These are phyloP conservation scores for Neogale vison DNA, from an alignment of 2,113 vertebrate genomes.

Conservation along the genomic window DNA sequence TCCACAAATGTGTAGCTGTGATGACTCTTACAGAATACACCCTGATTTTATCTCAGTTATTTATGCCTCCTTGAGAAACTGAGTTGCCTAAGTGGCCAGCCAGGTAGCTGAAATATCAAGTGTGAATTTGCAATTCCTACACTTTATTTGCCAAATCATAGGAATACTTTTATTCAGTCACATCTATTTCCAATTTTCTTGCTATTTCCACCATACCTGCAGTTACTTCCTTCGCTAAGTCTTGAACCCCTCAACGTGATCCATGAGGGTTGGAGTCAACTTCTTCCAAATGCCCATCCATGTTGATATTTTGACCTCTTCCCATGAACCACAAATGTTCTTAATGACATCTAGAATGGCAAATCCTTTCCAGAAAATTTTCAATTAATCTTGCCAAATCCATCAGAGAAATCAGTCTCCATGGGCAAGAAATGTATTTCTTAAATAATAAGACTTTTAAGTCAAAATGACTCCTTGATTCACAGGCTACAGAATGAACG, in stretches of 20 bases:
- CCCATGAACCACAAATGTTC: not conserved
- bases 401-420: not conserved
- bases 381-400: not conserved
- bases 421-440: not conserved
- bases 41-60: not conserved
- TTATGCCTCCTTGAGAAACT: slow-evolving; percentile 25
- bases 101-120: not conserved
- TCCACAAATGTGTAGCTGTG: not conserved
- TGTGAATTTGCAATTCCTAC: not conserved
- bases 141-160: not conserved
- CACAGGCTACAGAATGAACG: not conserved
- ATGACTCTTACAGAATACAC: not conserved
- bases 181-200: not conserved
- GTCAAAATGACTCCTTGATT: not conserved
- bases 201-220: not conserved
- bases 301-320: not conserved
- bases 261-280: not conserved
- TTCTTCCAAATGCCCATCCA: not conserved
- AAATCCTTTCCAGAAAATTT: not conserved
- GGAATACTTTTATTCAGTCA: not conserved
- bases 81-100: not conserved
- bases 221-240: not conserved
- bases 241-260: not conserved
- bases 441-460: not conserved
- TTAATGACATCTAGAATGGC: not conserved